Conservation (phyloP, 2,797 vertebrate species). For the Rhynchonycteris naso region DNA sequence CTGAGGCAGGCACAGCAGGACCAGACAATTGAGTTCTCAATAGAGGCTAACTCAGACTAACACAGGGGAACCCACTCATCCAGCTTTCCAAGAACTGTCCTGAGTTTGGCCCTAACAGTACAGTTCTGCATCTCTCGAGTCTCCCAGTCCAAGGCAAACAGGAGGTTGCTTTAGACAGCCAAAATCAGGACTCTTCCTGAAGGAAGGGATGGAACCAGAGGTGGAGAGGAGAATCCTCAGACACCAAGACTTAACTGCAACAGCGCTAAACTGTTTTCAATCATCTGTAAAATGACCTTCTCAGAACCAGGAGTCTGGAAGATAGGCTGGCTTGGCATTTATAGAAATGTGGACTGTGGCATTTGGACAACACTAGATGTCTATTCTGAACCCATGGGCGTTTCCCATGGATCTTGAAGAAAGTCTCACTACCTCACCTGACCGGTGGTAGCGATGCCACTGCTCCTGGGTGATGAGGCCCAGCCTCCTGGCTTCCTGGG, state of each 20-base stretch:
- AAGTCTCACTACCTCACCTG: slow-evolving; percentile 83
- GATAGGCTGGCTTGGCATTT: no score
- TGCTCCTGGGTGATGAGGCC: slow-evolving; percentile 86
- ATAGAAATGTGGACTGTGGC: not conserved
- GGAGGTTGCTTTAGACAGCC: not conserved
- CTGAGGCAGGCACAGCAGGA: not conserved
- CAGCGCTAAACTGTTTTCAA: fast-evolving
- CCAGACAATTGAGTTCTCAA: not conserved
- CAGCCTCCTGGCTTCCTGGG: slow-evolving; percentile 81
- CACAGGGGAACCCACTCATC: not conserved
- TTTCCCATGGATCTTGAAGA: fast-evolving
- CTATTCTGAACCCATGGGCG: fast-evolving
- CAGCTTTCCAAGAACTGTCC: not conserved
- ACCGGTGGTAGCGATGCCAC: slow-evolving; percentile 85
- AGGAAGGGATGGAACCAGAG: no score
- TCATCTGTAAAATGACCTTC: not conserved
- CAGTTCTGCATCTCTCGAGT: not conserved
- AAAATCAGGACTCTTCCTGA: not conserved
- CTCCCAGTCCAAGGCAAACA: not conserved
- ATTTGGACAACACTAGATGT: fast-evolving
- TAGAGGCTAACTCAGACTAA: not conserved
- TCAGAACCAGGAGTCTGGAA: not conserved
- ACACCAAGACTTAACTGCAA: not conserved
- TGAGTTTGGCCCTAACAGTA: not conserved
- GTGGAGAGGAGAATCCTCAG: not conserved